Evolutionary conservation across 1,140 invertebrate species (phyloP), one percentile per base, ranked within the genome.

Genomic region (Dendroctonus ponderosae): DNA sequence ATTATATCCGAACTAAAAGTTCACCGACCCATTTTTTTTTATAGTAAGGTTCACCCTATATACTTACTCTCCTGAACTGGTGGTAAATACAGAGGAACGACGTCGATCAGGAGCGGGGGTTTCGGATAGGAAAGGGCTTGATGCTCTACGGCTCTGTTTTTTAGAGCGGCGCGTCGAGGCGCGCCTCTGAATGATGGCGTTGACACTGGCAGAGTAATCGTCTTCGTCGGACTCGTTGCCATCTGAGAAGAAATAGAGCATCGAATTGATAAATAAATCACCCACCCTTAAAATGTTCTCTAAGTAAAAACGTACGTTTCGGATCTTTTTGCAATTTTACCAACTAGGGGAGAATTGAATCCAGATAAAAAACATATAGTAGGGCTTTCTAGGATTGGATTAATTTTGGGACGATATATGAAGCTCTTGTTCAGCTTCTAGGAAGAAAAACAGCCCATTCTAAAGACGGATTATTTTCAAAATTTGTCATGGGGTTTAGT

Each of bases 131-230:
- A 91, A 90, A 4, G 90, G 87, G 12, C 90, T 91, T 7, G 90
- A 91, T 7, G 88, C 82, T 52, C 89, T 78, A 58, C 88, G 78
- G 40, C 79, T 79, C 46, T 78, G 81, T 11, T 86, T 79, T 78
- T 49, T 84, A n/a, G 86, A 87, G 42, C 85, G 82, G 52, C 85
- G 80, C 9, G 84, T 83, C 15, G 88, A 90, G 40, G 86, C 87
- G 65, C 88, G 81, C 62, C 90, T 82, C 73, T 91, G 87, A 65
- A 94, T 85, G 58, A 94, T 92, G 5, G 88, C 91, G 66, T 85
- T 90, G 46, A 91, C 85, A 69, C 90, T 92, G 7, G 85, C 86
- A 0, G 90, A 93, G 75, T 94, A 94, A 71, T 93, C 90, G 67
- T 92, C 91, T 64, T 90, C 87, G 69, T 87, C 84, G 5, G 82